These are phyloP conservation scores for Cyclopterus lumpus DNA, from an alignment of 2,797 vertebrate species.

Conservation along the genomic window DNA sequence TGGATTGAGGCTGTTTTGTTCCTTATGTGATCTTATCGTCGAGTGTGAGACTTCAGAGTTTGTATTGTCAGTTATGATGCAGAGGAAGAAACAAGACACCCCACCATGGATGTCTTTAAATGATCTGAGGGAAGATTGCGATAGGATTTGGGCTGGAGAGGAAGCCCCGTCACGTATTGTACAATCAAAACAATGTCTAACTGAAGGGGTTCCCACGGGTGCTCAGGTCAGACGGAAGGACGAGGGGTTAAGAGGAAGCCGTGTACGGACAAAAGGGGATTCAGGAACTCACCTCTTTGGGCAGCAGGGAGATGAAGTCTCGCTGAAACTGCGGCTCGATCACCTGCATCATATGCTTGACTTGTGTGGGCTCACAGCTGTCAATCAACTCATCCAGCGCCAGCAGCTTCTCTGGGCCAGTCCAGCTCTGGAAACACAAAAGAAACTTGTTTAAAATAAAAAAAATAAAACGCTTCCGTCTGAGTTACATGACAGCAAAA, in stretches of 20 bases:
- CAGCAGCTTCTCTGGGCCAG: conserved; percentile 98
- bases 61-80: conserved; percentile 55
- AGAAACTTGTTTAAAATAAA: not conserved
- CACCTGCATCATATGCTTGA: conserved; percentile 99
- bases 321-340: conserved; percentile 99
- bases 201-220: conserved; percentile 13
- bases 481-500: not conserved
- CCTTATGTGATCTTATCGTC: conserved; percentile 60
- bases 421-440: conserved; percentile 93
- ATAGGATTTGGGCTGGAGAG: conserved; percentile 29
- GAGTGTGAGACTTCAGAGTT: conserved; percentile 51
- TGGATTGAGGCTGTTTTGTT: conserved; percentile 47
- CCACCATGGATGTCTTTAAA: conserved; percentile 36
- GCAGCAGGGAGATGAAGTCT: conserved; percentile 99
- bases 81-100: conserved; percentile 37
- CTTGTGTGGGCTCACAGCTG: conserved; percentile 99
- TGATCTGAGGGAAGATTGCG: conserved; percentile 20
- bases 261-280: not conserved
- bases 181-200: conserved; percentile 15
- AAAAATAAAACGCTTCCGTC: not conserved
- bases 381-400: conserved; percentile 99
- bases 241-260: not conserved
- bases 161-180: not conserved
- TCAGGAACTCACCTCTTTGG: conserved; percentile 94
- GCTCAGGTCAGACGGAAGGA: conserved; percentile 13